phyloP scores from a whole-genome alignment of 2,113 vertebrate species.

The Andinoacara biseriatus region DNA sequence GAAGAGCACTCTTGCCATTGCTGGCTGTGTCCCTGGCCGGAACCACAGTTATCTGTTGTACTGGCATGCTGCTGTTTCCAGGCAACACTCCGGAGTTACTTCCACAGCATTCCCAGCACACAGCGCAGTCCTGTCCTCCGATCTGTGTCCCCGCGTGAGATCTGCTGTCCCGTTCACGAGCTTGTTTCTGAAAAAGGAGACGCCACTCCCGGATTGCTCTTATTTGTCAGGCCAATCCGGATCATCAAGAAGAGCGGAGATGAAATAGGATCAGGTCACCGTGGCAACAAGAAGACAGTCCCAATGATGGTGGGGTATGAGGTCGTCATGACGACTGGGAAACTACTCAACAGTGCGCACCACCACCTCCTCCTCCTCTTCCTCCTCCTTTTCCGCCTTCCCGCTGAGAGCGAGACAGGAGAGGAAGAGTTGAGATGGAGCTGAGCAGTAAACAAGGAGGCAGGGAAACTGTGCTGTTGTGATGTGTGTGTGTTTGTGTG shows the following conservation, averaged over 20 bases:
- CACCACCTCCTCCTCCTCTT: not conserved
- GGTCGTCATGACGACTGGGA: constrained; percentile 71
- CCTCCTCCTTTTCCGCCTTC: constrained; percentile 17
- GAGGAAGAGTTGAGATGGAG: constrained; percentile 49
- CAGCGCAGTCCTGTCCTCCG: constrained; percentile 26
- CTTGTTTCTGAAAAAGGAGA: not conserved
- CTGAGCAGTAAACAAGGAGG: constrained; percentile 43
- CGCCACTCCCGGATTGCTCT: not conserved
- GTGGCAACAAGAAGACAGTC: constrained; percentile 68
- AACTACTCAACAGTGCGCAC: constrained; percentile 54
- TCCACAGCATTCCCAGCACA: constrained; percentile 48
- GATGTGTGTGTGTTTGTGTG: not conserved
- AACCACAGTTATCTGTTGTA: constrained; percentile 92
- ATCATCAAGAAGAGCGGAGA: constrained; percentile 37
- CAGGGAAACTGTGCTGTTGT: constrained; percentile 6
- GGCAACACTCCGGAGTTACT: constrained; percentile 57
- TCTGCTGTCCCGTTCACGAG: constrained; percentile 15
- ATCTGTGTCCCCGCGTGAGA: not conserved
- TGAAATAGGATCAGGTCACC: constrained; percentile 66
- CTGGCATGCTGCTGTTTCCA: constrained; percentile 85
- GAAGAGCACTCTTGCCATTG: constrained; percentile 85
- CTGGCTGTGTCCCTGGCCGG: constrained; percentile 83
- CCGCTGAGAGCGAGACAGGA: constrained; percentile 33
- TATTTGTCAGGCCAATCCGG: constrained; percentile 29
- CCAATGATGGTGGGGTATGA: constrained; percentile 62